phyloP scores from a whole-genome alignment of 2,888 invertebrate species.

The Standfussiana lucernea region DNA sequence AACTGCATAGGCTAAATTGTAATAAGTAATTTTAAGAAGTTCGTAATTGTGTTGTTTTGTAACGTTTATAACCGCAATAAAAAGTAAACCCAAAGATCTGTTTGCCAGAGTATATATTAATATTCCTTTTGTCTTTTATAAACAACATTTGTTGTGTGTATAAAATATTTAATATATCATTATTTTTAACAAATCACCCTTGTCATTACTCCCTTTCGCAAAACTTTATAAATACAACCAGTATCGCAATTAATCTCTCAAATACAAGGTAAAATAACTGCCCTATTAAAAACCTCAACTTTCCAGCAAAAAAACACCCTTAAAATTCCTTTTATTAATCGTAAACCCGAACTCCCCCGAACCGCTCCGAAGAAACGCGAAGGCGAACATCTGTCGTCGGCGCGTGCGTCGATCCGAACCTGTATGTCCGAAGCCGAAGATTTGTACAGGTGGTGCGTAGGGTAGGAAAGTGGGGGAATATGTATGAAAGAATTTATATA shows the following conservation, averaged over 20 bases:
- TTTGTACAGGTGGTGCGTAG: conserved; percentile 73
- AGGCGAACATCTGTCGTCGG: conserved; percentile 74
- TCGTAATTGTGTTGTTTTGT: neutral
- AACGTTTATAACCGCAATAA: neutral
- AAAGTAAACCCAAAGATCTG: neutral
- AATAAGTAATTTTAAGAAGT: neutral
- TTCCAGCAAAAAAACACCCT: conserved; percentile 62
- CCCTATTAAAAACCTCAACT: conserved; percentile 50
- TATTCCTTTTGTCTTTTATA: neutral
- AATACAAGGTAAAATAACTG: conserved; percentile 47
- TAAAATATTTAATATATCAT: neutral
- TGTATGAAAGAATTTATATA: conserved; percentile 61
- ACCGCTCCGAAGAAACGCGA: conserved; percentile 66
- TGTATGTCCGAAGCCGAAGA: conserved; percentile 61
- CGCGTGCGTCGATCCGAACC: conserved; percentile 72
- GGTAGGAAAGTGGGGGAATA: conserved; percentile 62
- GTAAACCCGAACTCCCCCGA: conserved; percentile 60
- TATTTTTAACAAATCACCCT: conserved; percentile 6
- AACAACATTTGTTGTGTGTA: neutral
- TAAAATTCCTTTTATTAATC: conserved; percentile 51
- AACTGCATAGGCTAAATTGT: too few species aligned
- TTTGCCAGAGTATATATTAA: neutral
- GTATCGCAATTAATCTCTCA: conserved; percentile 40
- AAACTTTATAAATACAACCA: conserved; percentile 29
- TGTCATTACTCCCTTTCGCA: neutral